A percentile compares a stretch with the other conserved stretches of the same genome.
phyloP scores from a whole-genome alignment of 1,140 invertebrate species.

The Habropoda laboriosa region DNA sequence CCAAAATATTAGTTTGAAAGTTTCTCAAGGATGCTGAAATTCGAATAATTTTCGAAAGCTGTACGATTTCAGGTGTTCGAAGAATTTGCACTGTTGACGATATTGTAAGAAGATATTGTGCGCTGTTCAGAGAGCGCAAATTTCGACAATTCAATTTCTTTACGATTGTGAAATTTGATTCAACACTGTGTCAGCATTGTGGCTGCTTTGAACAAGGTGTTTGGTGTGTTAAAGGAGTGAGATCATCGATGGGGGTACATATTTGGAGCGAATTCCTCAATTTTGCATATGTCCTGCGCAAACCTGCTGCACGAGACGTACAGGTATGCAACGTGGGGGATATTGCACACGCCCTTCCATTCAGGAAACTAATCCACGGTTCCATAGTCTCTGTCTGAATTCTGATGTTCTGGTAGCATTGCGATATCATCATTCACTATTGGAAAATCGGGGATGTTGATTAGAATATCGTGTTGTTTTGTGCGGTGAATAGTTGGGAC shows the following conservation, averaged over 20 bases:
- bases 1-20: too few relatives aligned
- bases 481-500: too few relatives aligned
- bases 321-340: neutral
- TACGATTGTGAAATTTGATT: neutral
- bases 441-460: neutral
- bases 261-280: neutral
- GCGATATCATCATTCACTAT: neutral
- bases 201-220: neutral
- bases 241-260: neutral
- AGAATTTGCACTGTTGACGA: too few relatives aligned
- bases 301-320: neutral
- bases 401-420: neutral
- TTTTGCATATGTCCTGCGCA: neutral
- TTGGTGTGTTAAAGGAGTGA: neutral
- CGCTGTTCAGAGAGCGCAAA: too few relatives aligned
- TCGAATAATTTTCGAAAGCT: too few relatives aligned
- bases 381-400: neutral
- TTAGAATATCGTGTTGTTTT: neutral
- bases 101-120: too few relatives aligned
- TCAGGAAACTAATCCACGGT: constrained; percentile 1
- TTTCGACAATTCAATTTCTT: neutral
- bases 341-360: neutral
- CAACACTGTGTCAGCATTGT: too few relatives aligned
- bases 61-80: too few relatives aligned
- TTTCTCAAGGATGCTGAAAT: too few relatives aligned